A percentile compares a stretch with the other conserved stretches of the same genome.
Evolutionary conservation across 2,888 invertebrate genomes (phyloP).

Genomic region (Iselma pallidipennis): DNA sequence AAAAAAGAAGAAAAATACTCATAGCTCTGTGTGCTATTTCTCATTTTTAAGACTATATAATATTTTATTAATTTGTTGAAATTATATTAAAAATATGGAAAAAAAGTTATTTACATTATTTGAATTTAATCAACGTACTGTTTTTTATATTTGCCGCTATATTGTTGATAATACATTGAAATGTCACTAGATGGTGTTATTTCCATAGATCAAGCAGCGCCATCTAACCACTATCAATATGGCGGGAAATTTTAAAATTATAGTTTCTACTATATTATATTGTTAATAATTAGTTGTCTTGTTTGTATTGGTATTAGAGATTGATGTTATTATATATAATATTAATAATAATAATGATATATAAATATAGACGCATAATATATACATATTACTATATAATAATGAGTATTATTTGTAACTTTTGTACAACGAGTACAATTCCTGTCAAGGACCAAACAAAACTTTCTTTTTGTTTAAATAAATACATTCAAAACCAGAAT

Average conservation of each 20-base stretch:
- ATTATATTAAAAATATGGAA: conserved; percentile 18
- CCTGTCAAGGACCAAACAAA: conserved; percentile 44
- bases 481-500: conserved; percentile 14
- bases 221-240: conserved; percentile 4
- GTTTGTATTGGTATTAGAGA: background rate
- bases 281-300: background rate
- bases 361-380: conserved; percentile 6
- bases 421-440: conserved; percentile 41
- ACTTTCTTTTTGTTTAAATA: conserved; percentile 28
- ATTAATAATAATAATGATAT: conserved; percentile 10
- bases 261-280: conserved; percentile 4
- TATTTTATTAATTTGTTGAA: conserved; percentile 25
- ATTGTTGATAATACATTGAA: background rate
- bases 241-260: conserved; percentile 14
- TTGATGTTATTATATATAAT: conserved; percentile 9
- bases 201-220: background rate
- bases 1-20: conserved; percentile 30
- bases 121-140: too few relatives aligned
- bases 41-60: conserved; percentile 23
- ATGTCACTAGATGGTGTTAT: background rate
- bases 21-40: conserved; percentile 28
- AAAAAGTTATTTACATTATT: background rate
- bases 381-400: conserved; percentile 6
- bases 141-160: background rate
- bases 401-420: conserved; percentile 16